Base-by-base conservation (phyloP, 2,888 invertebrate genomes). In the Eutolmus rufibarbis region DNA sequence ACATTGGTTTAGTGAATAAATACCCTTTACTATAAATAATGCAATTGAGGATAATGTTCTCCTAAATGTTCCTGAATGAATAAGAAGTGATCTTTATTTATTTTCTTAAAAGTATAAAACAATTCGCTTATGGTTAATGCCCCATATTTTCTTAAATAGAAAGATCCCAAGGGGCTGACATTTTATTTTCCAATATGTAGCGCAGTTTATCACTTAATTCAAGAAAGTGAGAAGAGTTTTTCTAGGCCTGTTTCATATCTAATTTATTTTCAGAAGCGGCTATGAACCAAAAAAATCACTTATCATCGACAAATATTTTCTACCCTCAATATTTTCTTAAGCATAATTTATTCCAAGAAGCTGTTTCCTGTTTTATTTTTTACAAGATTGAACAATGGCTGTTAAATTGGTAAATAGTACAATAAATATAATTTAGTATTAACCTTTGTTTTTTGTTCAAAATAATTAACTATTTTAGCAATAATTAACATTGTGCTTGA, bases 101-200 rank as follows among this genome's bases (percentile, higher is more conserved):
- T 51, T 19, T 8, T n/a, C 5, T n/a, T n/a, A 19, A 51, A 51
- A 51, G 51, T 51, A 51, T n/a, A 51, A n/a, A 51, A 51, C 51
- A 51, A n/a, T 51, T 51, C 51, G 51, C n/a, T 51, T 51, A 51
- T 78, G 78, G 28, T 40, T 43, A 78, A 46, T 43, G 43, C 23
- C 46, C 40, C 78, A 43, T 46, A 78, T 78, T 34, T 78, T 78
- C 43, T 19, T 34, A 19, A 82, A 37, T 34, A 56, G 5, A 9
- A 81, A 81, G 16, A 56, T 81, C n/a, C 56, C 56, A 56, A 34
- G 81, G 81, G 81, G 57, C 57, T 56, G 81, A 82, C 31, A 82
- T 82, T 82, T 82, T 82, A 82, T 82, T 82, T 82, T 82, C n/a
- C 43, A 51, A 57, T 56, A 82, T 31, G 57, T 51, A 82, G 56